Conservation (phyloP, 2,797 vertebrate species). For the Phataginus tricuspis region DNA sequence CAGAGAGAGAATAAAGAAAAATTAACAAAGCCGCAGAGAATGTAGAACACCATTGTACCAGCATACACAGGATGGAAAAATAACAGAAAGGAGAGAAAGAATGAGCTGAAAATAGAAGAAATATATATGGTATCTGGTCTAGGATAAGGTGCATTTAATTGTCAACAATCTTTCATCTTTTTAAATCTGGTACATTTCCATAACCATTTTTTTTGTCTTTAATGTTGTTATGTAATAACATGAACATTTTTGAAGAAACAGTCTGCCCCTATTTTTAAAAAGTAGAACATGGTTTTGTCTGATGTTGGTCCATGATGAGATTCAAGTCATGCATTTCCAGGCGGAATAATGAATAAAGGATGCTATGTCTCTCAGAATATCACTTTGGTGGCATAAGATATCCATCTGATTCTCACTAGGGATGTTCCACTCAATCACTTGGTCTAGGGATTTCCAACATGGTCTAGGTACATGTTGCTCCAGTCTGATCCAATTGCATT, state of each 20-base stretch:
- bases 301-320: not conserved
- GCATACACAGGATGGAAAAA: not conserved
- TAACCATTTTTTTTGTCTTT: not conserved
- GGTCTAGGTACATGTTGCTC: not conserved
- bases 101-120: not conserved
- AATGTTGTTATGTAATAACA: not conserved
- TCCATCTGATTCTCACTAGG: not conserved
- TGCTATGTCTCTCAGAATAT: not conserved
- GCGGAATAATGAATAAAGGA: not conserved
- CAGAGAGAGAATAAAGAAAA: not conserved
- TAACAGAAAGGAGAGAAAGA: not conserved
- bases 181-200: not conserved
- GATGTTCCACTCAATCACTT: not conserved
- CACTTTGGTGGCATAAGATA: fast-evolving
- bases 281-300: not conserved
- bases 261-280: not conserved
- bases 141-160: not conserved
- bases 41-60: not conserved
- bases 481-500: not conserved
- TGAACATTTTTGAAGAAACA: not conserved
- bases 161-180: not conserved
- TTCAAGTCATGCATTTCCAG: not conserved
- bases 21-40: not conserved
- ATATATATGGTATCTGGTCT: not conserved
- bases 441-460: not conserved